phyloP scores from a whole-genome alignment of 2,888 invertebrate genomes.

The Drosophila nr. fundita region DNA sequence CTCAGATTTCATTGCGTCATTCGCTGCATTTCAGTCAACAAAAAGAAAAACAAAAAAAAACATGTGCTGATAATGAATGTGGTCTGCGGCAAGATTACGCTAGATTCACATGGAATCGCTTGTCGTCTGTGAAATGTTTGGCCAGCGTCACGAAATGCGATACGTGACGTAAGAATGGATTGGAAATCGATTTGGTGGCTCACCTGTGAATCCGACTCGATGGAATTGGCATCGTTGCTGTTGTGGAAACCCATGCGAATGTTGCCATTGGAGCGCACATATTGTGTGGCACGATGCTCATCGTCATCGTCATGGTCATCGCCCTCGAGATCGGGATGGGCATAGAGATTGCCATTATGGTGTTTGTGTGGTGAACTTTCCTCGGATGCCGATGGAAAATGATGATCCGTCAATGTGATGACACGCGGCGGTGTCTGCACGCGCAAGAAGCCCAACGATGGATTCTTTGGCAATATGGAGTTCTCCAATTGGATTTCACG shows the following conservation, averaged over 20 bases:
- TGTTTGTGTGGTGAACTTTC: conserved; percentile 80
- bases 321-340: conserved; percentile 58
- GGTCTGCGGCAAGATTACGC: conserved; percentile 32
- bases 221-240: conserved; percentile 79
- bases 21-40: conserved; percentile 13
- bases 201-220: conserved; percentile 83
- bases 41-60: conserved; percentile 9
- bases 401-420: conserved; percentile 93
- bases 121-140: conserved; percentile 22
- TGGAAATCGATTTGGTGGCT: conserved; percentile 13
- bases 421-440: conserved; percentile 95
- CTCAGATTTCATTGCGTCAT: conserved; percentile 54
- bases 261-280: conserved; percentile 78
- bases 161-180: conserved; percentile 28
- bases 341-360: conserved; percentile 60
- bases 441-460: conserved; percentile 88
- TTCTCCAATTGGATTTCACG: conserved; percentile 94
- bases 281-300: conserved; percentile 75
- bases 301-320: conserved; percentile 70
- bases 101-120: conserved; percentile 6
- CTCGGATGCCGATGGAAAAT: conserved; percentile 90
- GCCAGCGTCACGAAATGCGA: conserved; percentile 36
- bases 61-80: conserved; percentile 38
- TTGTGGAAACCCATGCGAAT: conserved; percentile 80
- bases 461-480: conserved; percentile 89